phyloP scores from a whole-genome alignment of 2,113 vertebrate species.

The Dromaius novaehollandiae region DNA sequence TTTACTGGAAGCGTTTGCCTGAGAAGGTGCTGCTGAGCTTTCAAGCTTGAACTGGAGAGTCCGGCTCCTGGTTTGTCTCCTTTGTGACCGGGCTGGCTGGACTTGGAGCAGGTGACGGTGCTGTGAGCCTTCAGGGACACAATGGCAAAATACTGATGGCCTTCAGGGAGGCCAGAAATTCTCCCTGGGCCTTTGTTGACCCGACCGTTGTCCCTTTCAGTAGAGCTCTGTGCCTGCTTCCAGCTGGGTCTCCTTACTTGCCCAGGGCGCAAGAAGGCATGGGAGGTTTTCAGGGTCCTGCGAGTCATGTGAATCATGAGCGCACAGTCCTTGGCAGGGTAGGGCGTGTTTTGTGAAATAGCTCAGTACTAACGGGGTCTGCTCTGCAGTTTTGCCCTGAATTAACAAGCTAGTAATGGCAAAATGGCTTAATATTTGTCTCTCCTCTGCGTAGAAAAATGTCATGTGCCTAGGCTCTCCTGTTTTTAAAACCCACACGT shows the following conservation, averaged over 20 bases:
- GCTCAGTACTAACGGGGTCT: neutral
- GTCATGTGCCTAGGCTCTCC: too few species aligned
- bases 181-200: neutral
- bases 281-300: neutral
- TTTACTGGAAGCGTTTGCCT: neutral
- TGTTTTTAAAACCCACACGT: neutral
- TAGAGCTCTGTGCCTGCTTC: neutral
- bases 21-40: neutral
- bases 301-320: neutral
- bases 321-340: neutral
- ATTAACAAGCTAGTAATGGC: neutral
- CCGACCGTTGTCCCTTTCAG: too few species aligned
- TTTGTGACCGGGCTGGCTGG: neutral
- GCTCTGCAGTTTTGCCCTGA: neutral
- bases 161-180: neutral
- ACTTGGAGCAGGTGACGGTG: neutral
- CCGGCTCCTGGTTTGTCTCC: neutral
- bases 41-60: neutral
- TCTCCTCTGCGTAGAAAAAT: neutral
- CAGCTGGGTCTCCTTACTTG: neutral
- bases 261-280: rapidly evolving
- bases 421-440: neutral
- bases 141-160: neutral
- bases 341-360: neutral
- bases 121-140: neutral